Evolutionary conservation across 1,140 invertebrate genomes (phyloP).

Genomic region (Rhopalosiphum padi): DNA sequence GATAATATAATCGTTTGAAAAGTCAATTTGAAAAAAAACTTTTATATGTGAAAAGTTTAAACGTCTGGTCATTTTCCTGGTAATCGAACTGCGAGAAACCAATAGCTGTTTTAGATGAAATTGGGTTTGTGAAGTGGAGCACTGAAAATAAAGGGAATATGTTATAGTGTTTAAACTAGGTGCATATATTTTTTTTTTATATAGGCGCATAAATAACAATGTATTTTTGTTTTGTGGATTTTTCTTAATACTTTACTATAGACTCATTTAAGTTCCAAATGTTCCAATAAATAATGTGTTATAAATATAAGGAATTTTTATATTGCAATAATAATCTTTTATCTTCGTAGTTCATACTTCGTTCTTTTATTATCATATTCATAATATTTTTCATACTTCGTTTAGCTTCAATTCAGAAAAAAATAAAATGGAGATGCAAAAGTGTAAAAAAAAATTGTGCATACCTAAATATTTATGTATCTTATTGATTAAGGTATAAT

Average conservation of each 20-base stretch:
- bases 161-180: neutral
- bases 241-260: neutral
- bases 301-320: neutral
- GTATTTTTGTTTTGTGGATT: neutral
- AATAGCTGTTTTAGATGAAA: slow-evolving; percentile 23
- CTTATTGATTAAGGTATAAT: no score
- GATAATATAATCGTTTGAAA: slow-evolving; percentile 49
- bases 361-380: no score
- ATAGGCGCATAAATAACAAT: neutral
- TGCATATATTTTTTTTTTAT: neutral
- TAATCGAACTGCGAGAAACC: slow-evolving; percentile 32
- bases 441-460: no score
- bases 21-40: slow-evolving; percentile 42
- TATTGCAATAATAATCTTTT: neutral
- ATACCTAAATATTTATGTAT: no score
- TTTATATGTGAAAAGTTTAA: slow-evolving; percentile 58
- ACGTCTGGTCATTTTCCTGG: slow-evolving; percentile 45
- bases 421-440: no score
- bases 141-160: neutral
- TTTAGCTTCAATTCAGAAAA: no score
- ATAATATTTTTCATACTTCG: no score
- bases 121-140: slow-evolving; percentile 35
- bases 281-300: neutral
- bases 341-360: neutral
- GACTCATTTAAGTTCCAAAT: neutral